Evolutionary conservation across 2,888 invertebrate species (phyloP).

Genomic region (Portevinia maculata): DNA sequence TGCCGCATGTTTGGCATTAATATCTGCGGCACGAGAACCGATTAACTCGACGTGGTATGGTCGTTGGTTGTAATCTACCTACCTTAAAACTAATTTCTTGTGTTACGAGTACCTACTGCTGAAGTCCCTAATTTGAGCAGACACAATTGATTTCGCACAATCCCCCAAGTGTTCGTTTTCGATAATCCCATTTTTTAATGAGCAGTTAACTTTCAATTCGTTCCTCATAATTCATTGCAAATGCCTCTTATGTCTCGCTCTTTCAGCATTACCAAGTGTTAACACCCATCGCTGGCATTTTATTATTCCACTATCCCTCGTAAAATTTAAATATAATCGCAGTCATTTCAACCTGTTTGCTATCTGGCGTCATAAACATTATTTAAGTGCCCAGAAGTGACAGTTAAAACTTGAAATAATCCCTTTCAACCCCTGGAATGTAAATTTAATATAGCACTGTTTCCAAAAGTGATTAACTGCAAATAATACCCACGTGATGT

Average conservation of each 20-base stretch:
- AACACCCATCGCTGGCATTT: not conserved
- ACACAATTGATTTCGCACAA: too few relatives aligned
- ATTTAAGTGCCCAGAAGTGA: slow-evolving; percentile 23
- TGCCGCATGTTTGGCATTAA: too few relatives aligned
- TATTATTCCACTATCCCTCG: not conserved
- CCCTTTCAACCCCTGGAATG: not conserved
- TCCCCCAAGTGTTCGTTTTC: too few relatives aligned
- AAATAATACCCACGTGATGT: slow-evolving; percentile 36
- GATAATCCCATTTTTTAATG: too few relatives aligned
- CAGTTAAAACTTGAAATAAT: slow-evolving; percentile 22
- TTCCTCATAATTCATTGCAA: not conserved
- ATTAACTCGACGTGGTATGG: too few relatives aligned
- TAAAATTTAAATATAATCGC: slow-evolving; percentile 11
- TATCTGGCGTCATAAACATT: slow-evolving; percentile 4
- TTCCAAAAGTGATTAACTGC: slow-evolving; percentile 36
- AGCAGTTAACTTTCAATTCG: not conserved
- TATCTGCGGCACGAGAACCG: too few relatives aligned
- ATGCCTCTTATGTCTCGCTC: not conserved
- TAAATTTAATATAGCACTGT: slow-evolving; percentile 24
- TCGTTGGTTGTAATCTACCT: too few relatives aligned
- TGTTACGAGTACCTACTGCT: too few relatives aligned
- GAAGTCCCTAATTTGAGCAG: too few relatives aligned
- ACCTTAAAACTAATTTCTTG: too few relatives aligned
- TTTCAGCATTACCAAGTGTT: not conserved
- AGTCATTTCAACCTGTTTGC: slow-evolving; percentile 4